Base-by-base conservation (phyloP, 2,888 invertebrate genomes). In the Hermaeophaga mercurialis region DNA sequence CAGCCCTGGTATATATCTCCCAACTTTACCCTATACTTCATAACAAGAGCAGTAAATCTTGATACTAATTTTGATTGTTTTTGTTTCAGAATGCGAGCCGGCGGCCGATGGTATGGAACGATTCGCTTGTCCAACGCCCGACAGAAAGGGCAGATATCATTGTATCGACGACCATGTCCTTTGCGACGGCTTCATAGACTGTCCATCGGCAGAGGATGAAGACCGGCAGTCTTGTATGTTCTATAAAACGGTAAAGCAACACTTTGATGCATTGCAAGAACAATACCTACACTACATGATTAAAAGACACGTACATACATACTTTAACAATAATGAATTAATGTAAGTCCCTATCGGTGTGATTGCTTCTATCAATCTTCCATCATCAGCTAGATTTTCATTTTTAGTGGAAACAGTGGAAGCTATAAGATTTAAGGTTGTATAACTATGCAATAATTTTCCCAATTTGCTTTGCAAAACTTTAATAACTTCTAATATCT, bases 111-210 rank as follows among this genome's bases (percentile, higher is more conserved):
- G 94, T 66, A 94, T 94, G 91, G 94, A 95, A 79, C 84, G 94
- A 74, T 95, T 95, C 75, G 94, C 95, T 58, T 95, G 95, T 78
- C 95, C 95, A 43, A 90, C 91, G 63, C 91, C 94, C 15, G 95
- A 95, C 80, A 81, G 88, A 67, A 90, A 92, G 81, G 94, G 94
- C 62, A 86, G 95, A 72, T 96, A 94, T 81, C 89, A 93, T 71
- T 95, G 95, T 81, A 94, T 95, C 82, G 94, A 95, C 79, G 95
- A 94, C 81, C 94, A 94, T 79, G 93, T 92, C 68, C 84, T 95
- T 54, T 95, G 95, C 79, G 94, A 95, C 79, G 95, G 94, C 64
- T 95, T 94, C 81, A 88, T 93, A 76, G 94, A 95, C 84, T 95
- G 95, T 79, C 94, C 95, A 59, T 87, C 87, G 68, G 93, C 91